phyloP scores from a whole-genome alignment of 2,113 vertebrate genomes.

The Oryzias curvinotus region DNA sequence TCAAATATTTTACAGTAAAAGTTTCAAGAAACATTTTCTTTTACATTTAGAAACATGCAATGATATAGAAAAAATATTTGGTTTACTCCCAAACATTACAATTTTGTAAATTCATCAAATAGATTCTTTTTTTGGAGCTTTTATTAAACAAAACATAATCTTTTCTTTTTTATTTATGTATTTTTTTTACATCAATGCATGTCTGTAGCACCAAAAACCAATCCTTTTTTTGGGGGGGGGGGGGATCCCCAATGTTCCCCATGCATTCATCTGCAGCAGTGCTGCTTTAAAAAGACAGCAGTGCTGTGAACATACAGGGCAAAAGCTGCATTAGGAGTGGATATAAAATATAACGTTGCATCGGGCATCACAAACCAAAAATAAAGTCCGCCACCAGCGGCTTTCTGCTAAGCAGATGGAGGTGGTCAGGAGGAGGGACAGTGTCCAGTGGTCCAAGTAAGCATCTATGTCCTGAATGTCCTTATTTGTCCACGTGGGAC shows the following conservation, averaged over 20 bases:
- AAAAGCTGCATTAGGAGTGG: conserved; percentile 40
- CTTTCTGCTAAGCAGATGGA: conserved; percentile 32
- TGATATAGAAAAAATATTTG: no score
- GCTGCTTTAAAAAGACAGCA: conserved; percentile 22
- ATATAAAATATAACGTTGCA: conserved; percentile 50
- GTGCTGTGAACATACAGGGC: conserved; percentile 48
- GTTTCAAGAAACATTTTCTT: no score
- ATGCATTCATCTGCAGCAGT: conserved; percentile 1
- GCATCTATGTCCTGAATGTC: conserved; percentile 70
- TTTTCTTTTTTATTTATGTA: not conserved
- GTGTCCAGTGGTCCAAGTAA: conserved; percentile 55
- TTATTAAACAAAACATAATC: no score
- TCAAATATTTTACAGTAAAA: no score
- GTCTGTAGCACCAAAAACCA: not conserved
- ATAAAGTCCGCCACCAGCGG: conserved; percentile 49
- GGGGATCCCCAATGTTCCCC: conserved; percentile 19
- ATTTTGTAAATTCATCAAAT: no score
- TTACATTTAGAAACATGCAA: no score
- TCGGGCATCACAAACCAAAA: conserved; percentile 67
- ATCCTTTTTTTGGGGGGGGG: conserved; percentile 7
- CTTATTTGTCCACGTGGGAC: conserved; percentile 82
- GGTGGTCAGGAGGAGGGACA: conserved; percentile 38
- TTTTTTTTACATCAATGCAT: not conserved
- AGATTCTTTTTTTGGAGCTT: no score
- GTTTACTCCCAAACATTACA: no score